Conservation (phyloP, 2,797 vertebrate species). For the Myotis vivesi region DNA sequence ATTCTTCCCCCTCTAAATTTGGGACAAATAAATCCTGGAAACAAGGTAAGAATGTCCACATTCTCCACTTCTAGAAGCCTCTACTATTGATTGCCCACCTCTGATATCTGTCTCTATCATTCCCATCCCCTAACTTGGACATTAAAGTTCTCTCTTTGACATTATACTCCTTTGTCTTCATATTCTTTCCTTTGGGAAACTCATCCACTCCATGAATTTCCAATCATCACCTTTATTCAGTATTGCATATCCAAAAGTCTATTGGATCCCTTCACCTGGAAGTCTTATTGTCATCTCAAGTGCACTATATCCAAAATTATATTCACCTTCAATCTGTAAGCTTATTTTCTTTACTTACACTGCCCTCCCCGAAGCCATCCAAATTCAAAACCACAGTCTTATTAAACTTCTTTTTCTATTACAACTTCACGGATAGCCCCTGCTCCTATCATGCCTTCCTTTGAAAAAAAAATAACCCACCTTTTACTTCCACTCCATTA, state of each 20-base stretch:
- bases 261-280: background rate
- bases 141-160: background rate
- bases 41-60: background rate
- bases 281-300: background rate
- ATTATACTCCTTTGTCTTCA: background rate
- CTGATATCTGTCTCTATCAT: background rate
- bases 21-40: background rate
- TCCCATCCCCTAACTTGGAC: background rate
- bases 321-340: background rate
- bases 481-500: background rate
- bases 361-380: background rate
- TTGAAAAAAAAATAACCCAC: background rate
- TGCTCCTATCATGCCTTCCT: background rate
- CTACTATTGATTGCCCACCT: background rate
- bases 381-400: background rate
- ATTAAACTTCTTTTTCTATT: background rate
- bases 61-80: background rate
- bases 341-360: background rate
- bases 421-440: background rate
- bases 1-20: background rate
- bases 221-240: background rate
- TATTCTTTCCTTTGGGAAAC: background rate
- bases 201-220: background rate
- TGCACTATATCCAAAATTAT: background rate
- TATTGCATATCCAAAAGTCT: background rate